phyloP scores from a whole-genome alignment of 2,797 vertebrate genomes.

The Emys orbicularis region DNA sequence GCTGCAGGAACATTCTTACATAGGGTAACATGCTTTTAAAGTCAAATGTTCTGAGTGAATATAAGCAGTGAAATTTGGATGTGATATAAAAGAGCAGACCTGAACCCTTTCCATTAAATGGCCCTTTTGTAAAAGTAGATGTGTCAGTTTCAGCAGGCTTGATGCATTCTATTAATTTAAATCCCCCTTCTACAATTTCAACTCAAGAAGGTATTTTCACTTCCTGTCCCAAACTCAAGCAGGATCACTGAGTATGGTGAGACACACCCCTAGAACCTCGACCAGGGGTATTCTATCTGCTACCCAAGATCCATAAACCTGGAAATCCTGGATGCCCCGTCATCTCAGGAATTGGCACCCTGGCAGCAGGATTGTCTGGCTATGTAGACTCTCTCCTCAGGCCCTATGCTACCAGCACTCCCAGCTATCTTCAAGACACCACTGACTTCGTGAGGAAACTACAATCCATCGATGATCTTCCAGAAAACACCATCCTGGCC shows the following conservation, averaged over 20 bases:
- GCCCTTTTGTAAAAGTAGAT: background rate
- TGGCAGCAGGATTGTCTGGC: too few species aligned
- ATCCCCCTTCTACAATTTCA: background rate
- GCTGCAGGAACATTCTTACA: background rate
- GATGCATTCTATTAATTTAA: background rate
- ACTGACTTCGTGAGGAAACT: too few species aligned
- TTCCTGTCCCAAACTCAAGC: accelerated
- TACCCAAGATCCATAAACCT: too few species aligned
- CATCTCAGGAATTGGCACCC: too few species aligned
- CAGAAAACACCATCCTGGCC: too few species aligned
- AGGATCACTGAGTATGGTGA: accelerated
- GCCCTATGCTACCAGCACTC: too few species aligned
- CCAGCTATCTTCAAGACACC: too few species aligned
- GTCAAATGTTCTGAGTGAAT: background rate
- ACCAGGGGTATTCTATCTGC: too few species aligned
- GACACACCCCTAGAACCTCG: too few species aligned
- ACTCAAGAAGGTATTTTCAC: background rate
- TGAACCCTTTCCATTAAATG: background rate
- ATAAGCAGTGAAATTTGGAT: background rate
- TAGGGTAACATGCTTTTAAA: background rate
- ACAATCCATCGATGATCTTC: too few species aligned
- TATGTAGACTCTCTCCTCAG: too few species aligned
- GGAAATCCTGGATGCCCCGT: too few species aligned
- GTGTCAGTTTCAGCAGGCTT: background rate
- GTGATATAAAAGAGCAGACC: background rate